Evolutionary conservation across 23 tunicate genomes (phyloP).

Genomic region (Corella eumyota): DNA sequence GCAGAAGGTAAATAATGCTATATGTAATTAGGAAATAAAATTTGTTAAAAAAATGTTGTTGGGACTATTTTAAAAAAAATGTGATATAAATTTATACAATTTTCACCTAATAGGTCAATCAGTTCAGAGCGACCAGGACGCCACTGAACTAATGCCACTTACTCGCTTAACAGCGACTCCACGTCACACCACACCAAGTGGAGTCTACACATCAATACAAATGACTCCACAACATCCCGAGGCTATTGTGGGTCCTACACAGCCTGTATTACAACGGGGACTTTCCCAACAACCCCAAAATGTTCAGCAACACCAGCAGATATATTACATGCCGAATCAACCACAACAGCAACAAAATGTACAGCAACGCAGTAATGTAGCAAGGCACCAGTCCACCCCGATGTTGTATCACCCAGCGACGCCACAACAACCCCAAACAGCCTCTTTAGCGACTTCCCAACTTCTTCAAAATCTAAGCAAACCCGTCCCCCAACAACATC

Average conservation of each 20-base stretch:
- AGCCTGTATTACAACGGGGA: not conserved
- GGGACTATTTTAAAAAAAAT: not conserved
- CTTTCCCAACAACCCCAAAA: conserved; percentile 7
- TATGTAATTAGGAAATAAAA: not conserved
- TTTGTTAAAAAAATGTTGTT: not conserved
- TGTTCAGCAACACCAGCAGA: not conserved
- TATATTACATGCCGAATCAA: not conserved
- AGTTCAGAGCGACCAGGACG: conserved; percentile 43
- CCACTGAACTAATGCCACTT: conserved; percentile 9
- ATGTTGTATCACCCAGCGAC: too few species aligned
- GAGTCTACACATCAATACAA: too few species aligned
- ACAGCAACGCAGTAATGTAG: not conserved
- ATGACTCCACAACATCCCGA: too few species aligned
- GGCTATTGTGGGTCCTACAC: too few species aligned
- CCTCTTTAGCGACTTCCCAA: not conserved
- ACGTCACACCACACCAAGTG: not conserved
- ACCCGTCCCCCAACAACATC: conserved; percentile 7
- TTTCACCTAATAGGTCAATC: conserved; percentile 26
- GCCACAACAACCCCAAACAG: not conserved
- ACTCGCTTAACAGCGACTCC: not conserved
- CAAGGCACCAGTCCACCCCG: conserved; percentile 5
- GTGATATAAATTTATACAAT: not conserved
- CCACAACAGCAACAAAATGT: conserved; percentile 2
- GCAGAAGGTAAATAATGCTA: conserved; percentile 18
- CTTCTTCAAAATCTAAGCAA: not conserved